Evolutionary conservation across 2,797 vertebrate genomes (phyloP).

Genomic region (Acanthurus lineatus): DNA sequence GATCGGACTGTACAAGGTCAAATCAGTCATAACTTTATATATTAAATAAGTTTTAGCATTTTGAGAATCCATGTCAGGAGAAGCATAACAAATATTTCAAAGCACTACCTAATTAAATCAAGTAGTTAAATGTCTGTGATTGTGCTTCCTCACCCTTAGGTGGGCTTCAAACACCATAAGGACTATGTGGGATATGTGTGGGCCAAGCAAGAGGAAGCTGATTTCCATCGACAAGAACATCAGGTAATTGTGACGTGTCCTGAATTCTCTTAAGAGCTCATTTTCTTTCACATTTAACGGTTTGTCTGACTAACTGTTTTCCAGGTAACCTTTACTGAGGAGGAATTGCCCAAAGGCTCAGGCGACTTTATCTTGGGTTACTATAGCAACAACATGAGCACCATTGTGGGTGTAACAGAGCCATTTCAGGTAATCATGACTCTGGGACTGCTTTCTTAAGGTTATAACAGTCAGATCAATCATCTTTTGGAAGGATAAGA

Average conservation of each 20-base stretch:
- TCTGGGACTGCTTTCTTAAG: slow-evolving; percentile 9
- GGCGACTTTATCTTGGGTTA: slow-evolving; percentile 97
- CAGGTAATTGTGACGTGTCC: slow-evolving; percentile 81
- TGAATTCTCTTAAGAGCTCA: not conserved
- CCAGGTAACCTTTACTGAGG: slow-evolving; percentile 93
- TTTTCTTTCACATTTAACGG: slow-evolving; percentile 44
- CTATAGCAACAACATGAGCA: slow-evolving; percentile 94
- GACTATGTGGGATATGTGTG: slow-evolving; percentile 97
- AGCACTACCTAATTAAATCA: not conserved
- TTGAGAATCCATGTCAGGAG: not conserved
- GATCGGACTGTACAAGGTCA: slow-evolving; percentile 97
- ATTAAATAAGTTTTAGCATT: not conserved
- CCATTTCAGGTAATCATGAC: slow-evolving; percentile 93
- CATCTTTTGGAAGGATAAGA: not conserved
- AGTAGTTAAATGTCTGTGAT: not conserved
- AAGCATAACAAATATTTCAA: not conserved
- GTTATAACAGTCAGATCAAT: slow-evolving; percentile 22
- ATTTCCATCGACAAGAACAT: slow-evolving; percentile 86
- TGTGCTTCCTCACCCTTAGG: slow-evolving; percentile 79
- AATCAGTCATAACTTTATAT: not conserved
- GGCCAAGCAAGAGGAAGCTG: slow-evolving; percentile 94
- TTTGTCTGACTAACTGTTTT: slow-evolving; percentile 51
- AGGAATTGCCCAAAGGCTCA: slow-evolving; percentile 93
- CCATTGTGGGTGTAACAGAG: slow-evolving; percentile 94
- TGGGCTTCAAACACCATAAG: slow-evolving; percentile 97